These are phyloP conservation scores for Phalanger gymnotis DNA, from an alignment of 2,797 vertebrate genomes.

Conservation along the genomic window DNA sequence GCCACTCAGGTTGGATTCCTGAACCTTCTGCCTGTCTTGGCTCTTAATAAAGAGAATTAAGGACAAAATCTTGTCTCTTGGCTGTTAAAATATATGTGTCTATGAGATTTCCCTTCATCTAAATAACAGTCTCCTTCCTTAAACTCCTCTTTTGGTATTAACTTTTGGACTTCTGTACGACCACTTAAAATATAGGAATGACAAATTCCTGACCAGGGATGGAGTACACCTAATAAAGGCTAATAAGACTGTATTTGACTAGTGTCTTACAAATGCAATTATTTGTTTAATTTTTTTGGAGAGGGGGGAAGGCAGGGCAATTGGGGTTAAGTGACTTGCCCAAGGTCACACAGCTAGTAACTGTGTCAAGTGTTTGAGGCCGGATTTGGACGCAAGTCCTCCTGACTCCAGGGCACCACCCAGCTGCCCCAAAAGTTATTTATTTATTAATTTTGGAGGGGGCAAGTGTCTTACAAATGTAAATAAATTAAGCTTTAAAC, in stretches of 20 bases:
- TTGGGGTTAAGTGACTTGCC: too few relatives aligned
- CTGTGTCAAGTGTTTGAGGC: too few relatives aligned
- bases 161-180: not conserved
- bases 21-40: not conserved
- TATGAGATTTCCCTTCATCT: not conserved
- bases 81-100: not conserved
- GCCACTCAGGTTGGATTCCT: not conserved
- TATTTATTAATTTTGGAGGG: too few relatives aligned
- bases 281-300: too few relatives aligned
- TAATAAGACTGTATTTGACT: not conserved
- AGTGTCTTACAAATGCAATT: not conserved
- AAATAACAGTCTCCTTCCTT: not conserved
- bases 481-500: not conserved
- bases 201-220: not conserved
- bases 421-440: too few relatives aligned
- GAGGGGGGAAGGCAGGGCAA: too few relatives aligned
- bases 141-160: not conserved
- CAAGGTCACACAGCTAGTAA: too few relatives aligned
- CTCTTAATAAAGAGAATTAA: not conserved
- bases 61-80: not conserved
- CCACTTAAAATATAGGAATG: not conserved
- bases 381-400: too few relatives aligned
- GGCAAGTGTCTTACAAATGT: not conserved
- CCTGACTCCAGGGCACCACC: too few relatives aligned
- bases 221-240: not conserved